Evolutionary conservation across 2,888 invertebrate genomes (phyloP), one percentile per base, ranked within the genome.

Genomic region (Rhopalosiphum nymphaeae): DNA sequence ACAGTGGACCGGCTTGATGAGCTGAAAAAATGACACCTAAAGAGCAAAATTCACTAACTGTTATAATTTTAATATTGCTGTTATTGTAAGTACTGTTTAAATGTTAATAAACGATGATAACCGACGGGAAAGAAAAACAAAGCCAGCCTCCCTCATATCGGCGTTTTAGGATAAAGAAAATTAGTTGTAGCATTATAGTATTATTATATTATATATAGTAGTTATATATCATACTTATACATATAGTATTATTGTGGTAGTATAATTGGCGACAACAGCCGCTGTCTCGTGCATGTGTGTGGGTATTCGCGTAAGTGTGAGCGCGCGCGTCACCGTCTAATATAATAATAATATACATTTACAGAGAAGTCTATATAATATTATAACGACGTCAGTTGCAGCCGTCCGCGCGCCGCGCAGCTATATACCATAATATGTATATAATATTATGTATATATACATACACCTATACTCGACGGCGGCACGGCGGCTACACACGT

Each of bases 401-500:
- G 85, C 26, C 85, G 85, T 85, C 85, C 44, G 85, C 85, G 44
- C 85, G 85, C 87, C 44, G 42, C 16, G 53, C 36, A 53, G 25
- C 88, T 86, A 21, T 5, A 13, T 53, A 53, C 21, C 21, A 4
- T 21, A 25, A 44, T 42, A 44, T 42, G 29, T 21, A 36, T 36
- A 36, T 16, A 10, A 67, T 67, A n/a, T 67, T n/a, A 36, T 36
- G 26, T 36, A 25, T 36, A 11, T 26, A 61, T 10, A 61, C 11
- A 61, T 10, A 29, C 61, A 36, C 21, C 36, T 78, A 21, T 78
- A 78, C 36, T 86, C 46, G 53, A 46, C 91, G 85, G 78, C 91
- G 86, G 61, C 91, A 61, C 61, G 67, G 67, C 46, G 91, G 57
- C 67, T 78, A 61, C 90, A 86, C 89, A 36, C 93, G 90, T 92